phyloP scores from a whole-genome alignment of 1,140 invertebrate genomes.

The Linepithema humile region DNA sequence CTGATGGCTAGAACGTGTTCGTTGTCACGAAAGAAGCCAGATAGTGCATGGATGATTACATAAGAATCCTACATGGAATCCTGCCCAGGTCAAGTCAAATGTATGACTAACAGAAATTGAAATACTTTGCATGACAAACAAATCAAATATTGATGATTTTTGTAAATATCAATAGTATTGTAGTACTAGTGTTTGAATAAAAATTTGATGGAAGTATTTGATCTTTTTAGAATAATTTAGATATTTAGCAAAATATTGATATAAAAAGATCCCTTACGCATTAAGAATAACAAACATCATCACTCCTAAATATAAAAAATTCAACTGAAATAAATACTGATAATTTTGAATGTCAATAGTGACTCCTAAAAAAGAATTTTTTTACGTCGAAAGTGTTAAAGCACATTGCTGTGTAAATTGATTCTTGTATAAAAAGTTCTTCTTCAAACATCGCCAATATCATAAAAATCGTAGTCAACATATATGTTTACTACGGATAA shows the following conservation, averaged over 20 bases:
- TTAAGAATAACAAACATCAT: not conserved
- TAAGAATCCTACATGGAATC: constrained; percentile 56
- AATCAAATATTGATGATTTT: not conserved
- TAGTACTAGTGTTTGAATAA: not conserved
- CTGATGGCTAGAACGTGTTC: constrained; percentile 75
- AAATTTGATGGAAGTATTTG: not conserved
- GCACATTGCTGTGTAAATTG: not conserved
- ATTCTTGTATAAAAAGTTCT: not conserved
- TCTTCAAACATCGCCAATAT: not conserved
- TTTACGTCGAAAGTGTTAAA: not conserved
- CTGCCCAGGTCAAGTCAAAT: not conserved
- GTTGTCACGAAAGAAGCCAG: constrained; percentile 64
- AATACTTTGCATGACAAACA: not conserved
- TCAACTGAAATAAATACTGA: not conserved
- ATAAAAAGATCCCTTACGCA: too few relatives aligned
- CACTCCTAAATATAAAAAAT: not conserved
- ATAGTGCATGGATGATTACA: constrained; percentile 54
- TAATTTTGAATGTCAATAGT: not conserved
- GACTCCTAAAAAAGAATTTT: not conserved
- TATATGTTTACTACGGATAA: not conserved
- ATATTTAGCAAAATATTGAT: not conserved
- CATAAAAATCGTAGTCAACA: constrained; percentile 16
- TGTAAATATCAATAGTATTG: not conserved
- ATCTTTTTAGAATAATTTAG: not conserved
- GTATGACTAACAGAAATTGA: not conserved